Evolutionary conservation across 2,888 invertebrate species (phyloP).

Genomic region (Xestia rhomboidea): DNA sequence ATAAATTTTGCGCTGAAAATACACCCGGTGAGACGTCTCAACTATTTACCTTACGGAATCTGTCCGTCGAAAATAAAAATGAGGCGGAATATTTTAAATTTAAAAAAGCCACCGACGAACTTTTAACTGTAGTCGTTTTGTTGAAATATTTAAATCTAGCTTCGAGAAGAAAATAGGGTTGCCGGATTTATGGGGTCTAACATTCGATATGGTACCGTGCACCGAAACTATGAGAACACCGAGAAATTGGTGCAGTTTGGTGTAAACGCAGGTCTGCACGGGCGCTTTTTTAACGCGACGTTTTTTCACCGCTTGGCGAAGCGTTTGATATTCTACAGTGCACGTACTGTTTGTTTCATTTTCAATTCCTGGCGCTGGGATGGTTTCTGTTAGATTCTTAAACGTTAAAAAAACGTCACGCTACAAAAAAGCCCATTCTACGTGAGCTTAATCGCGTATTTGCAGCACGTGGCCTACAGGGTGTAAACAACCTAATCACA

Average conservation of each 20-base stretch:
- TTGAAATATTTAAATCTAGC: conserved; percentile 66
- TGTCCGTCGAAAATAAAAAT: conserved; percentile 75
- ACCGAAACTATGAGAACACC: neutral
- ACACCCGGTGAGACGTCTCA: conserved; percentile 65
- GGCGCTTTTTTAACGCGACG: neutral
- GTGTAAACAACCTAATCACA: no score
- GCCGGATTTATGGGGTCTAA: neutral
- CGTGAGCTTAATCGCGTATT: neutral
- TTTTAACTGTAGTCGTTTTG: conserved; percentile 69
- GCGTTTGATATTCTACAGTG: neutral
- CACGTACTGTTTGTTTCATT: neutral
- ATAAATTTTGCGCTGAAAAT: conserved; percentile 65
- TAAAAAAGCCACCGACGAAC: conserved; percentile 64
- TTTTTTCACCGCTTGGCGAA: neutral
- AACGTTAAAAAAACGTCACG: neutral
- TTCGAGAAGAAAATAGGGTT: conserved; percentile 21
- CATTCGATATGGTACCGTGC: neutral
- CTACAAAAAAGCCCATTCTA: neutral
- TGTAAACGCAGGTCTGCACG: neutral
- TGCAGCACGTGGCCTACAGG: neutral
- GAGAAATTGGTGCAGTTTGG: neutral
- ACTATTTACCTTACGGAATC: conserved; percentile 74
- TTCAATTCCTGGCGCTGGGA: neutral
- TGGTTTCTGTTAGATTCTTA: neutral
- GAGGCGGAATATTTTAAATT: conserved; percentile 77